A percentile compares a stretch with the other conserved stretches of the same genome.
phyloP scores from a whole-genome alignment of 2,888 invertebrate genomes.

The Melieria crassipennis region DNA sequence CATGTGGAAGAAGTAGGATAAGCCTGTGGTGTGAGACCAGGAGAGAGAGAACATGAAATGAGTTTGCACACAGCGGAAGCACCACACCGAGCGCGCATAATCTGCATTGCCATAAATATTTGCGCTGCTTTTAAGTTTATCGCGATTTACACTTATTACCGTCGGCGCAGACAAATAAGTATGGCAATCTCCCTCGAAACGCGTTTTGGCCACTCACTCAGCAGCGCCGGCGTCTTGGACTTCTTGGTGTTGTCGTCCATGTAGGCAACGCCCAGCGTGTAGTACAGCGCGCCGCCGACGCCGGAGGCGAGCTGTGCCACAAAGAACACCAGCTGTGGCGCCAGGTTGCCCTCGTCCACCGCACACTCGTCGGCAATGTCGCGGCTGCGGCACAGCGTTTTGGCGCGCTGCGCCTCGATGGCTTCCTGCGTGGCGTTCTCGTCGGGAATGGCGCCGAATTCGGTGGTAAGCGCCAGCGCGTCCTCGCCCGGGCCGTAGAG shows the following conservation, averaged over 20 bases:
- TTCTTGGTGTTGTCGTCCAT: slow-evolving; percentile 79
- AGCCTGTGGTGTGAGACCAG: slow-evolving; percentile 67
- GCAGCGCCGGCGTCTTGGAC: slow-evolving; percentile 73
- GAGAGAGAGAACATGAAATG: slow-evolving; percentile 46
- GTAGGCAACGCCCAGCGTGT: slow-evolving; percentile 74
- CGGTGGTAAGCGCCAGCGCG: slow-evolving; percentile 71
- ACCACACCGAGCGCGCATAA: not conserved
- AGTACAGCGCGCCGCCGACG: slow-evolving; percentile 73
- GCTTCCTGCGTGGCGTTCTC: slow-evolving; percentile 60
- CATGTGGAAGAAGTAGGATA: slow-evolving; percentile 74
- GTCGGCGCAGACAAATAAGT: not conserved
- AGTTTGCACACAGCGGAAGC: slow-evolving; percentile 43
- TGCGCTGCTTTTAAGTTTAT: not conserved
- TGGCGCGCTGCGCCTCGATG: slow-evolving; percentile 66
- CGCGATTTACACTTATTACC: not conserved
- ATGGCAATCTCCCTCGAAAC: not conserved
- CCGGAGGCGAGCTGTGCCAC: slow-evolving; percentile 75
- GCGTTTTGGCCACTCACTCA: slow-evolving; percentile 67
- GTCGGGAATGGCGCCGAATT: slow-evolving; percentile 66
- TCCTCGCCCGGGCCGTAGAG: slow-evolving; percentile 76
- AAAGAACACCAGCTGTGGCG: slow-evolving; percentile 71
- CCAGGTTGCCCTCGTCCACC: slow-evolving; percentile 67
- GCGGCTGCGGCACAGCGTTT: slow-evolving; percentile 67
- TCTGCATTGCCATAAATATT: not conserved
- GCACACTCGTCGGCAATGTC: slow-evolving; percentile 60